Base-by-base conservation (phyloP, 1,140 invertebrate species). In the Drosophila nikananu region DNA sequence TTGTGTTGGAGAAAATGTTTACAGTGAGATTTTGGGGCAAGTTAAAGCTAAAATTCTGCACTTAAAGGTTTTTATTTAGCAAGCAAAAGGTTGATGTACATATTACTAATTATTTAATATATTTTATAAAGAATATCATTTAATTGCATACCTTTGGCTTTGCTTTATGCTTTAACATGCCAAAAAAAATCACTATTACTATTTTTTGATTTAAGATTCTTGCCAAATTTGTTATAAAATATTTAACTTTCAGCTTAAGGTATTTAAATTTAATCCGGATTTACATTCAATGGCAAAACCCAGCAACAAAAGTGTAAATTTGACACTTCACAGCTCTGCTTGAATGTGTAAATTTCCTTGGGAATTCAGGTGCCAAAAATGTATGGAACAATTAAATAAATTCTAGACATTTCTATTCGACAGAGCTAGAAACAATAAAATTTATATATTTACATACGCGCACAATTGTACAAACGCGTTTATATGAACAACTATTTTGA, bases 401-500 rank as follows among this genome's bases (percentile, higher is more conserved):
- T 71, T 55, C 32, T 30, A 13, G 27, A 49, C 35, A 67, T 67
- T 67, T 64, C 42, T 39, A 65, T 65, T 35, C 15, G 3, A 51
- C 39, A 46, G 39, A 21, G 3, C 32, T 39, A 57, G 52, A 48
- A 68, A 30, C 61, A 23, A 15, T 41, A 52, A 9, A 54, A 67
- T 41, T 21, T 27, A 37, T 68, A 68, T 71, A 71, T 71, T 68
- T 68, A 68, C 64, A 71, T 68, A 71, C 10, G 13, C 48, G n/a
- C 48, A 59, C 54, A 59, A 52, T 37, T 72, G 51, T 5, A 21
- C 54, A 41, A 70, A 55, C 55, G 63, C 65, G 63, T 64, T 71
- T 79, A 64, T 81, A 54, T 54, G 27, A 48, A 48, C 52, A 77
- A 82, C 74, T 82, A 74, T 81, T 80, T 79, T 61, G 59, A 80